Conservation (phyloP, 2,113 vertebrate species). For the Indicator maculatus region DNA sequence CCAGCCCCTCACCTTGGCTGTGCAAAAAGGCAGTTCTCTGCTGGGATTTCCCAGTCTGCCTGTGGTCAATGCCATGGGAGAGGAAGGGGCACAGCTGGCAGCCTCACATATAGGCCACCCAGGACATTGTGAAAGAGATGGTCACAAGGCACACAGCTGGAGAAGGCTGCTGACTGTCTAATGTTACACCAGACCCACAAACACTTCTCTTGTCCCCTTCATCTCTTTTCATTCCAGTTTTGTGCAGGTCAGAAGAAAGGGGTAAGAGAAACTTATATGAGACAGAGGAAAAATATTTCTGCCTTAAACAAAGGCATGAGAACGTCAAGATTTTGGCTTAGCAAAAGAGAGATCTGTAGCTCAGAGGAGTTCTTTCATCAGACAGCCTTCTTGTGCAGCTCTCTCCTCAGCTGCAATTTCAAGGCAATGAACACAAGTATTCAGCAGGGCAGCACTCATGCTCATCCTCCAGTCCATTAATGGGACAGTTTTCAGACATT, state of each 20-base stretch:
- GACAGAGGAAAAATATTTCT: not conserved
- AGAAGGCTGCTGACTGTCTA: not conserved
- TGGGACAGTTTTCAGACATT: not conserved
- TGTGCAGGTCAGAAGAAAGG: not conserved
- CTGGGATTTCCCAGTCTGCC: conserved; percentile 28
- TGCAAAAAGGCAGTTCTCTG: not conserved
- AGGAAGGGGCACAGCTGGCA: not conserved
- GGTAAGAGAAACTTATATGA: not conserved
- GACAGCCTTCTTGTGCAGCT: not conserved
- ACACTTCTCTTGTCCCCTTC: not conserved
- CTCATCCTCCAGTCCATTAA: not conserved
- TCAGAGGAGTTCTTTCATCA: not conserved
- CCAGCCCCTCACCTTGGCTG: not conserved
- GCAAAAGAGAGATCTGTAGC: not conserved
- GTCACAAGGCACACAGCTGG: not conserved
- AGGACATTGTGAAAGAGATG: conserved; percentile 22
- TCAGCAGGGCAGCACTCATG: not conserved
- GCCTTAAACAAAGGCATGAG: not conserved
- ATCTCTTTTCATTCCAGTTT: not conserved
- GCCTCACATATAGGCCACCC: not conserved
- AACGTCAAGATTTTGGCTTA: not conserved
- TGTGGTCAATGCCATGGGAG: not conserved
- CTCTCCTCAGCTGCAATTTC: not conserved
- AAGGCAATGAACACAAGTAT: not conserved
- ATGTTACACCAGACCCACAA: not conserved